phyloP scores from a whole-genome alignment of 1,140 invertebrate genomes.

The Protaetia brevitarsis region DNA sequence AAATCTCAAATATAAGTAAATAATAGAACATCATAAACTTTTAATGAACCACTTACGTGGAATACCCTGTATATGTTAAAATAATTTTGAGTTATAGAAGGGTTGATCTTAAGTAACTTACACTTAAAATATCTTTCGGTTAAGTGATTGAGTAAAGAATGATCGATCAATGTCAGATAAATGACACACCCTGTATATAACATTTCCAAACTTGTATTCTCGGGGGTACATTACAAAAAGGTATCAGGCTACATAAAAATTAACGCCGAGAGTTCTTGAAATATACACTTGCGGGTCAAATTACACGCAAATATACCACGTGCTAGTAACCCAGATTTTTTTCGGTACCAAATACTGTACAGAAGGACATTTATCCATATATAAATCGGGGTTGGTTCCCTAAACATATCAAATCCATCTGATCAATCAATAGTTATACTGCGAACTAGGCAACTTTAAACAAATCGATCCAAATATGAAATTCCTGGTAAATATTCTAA shows the following conservation, averaged over 20 bases:
- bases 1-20: too few species aligned
- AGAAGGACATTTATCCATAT: not conserved
- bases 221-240: not conserved
- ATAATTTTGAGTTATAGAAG: too few species aligned
- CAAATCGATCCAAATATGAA: not conserved
- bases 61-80: too few species aligned
- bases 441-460: not conserved
- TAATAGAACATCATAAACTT: too few species aligned
- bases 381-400: not conserved
- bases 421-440: not conserved
- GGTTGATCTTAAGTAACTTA: too few species aligned
- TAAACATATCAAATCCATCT: constrained; percentile 1
- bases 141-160: too few species aligned
- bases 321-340: not conserved
- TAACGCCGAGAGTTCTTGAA: not conserved
- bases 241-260: constrained; percentile 11
- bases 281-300: not conserved
- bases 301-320: not conserved
- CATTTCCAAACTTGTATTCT: too few species aligned
- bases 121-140: too few species aligned
- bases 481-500: constrained; percentile 3
- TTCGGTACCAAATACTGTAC: not conserved
- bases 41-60: too few species aligned
- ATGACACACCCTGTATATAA: too few species aligned
- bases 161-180: too few species aligned